A percentile compares a stretch with the other conserved stretches of the same genome.
Conservation (phyloP, 2,888 invertebrate species). For the Autographa gamma region DNA sequence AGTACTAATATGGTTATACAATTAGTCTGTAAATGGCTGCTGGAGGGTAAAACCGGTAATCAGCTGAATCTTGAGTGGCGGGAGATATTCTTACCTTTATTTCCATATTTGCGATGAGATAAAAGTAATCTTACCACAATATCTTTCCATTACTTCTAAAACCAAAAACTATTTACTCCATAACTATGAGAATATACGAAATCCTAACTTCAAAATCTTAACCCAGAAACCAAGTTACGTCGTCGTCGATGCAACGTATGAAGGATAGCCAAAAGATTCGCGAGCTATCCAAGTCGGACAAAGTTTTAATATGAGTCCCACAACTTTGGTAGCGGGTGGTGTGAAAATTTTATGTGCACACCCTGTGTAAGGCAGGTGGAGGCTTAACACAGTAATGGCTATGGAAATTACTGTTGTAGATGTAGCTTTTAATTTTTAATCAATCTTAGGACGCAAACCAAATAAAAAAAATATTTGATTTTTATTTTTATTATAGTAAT, state of each 20-base stretch:
- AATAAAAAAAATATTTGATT: no score
- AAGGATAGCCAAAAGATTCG: constrained; percentile 25
- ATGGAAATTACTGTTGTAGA: background rate
- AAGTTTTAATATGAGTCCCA: constrained; percentile 28
- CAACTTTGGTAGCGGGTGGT: constrained; percentile 9
- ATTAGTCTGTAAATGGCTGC: no score
- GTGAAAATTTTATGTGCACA: background rate
- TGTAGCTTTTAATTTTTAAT: no score
- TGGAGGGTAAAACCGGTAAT: no score
- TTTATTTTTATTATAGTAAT: no score
- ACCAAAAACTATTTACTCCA: background rate
- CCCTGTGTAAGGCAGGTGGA: background rate
- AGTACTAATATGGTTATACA: no score
- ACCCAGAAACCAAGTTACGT: constrained; percentile 8
- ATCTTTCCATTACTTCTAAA: background rate
- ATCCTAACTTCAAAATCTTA: constrained; percentile 9
- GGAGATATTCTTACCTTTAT: no score
- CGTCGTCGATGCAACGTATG: constrained; percentile 7
- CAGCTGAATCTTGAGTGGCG: no score
- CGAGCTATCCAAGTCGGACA: constrained; percentile 12
- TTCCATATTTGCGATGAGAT: no score
- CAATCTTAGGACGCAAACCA: no score
- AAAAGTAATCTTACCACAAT: no score
- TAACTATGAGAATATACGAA: background rate
- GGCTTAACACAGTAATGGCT: background rate